Evolutionary conservation across 2,888 invertebrate genomes (phyloP).

Genomic region (Tribolium freemani): DNA sequence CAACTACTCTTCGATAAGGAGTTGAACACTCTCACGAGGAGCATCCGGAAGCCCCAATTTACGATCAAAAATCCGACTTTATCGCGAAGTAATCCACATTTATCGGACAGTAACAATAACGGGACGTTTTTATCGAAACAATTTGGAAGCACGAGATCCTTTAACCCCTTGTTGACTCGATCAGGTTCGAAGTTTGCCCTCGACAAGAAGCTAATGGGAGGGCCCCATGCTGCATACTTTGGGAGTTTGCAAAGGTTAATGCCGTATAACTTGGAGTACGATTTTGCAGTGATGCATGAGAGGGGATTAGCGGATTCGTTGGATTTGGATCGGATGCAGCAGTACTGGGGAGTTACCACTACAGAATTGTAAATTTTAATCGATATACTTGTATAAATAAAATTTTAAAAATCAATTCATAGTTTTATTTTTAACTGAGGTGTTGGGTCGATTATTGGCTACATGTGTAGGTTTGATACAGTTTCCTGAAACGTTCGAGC

Average conservation of each 20-base stretch:
- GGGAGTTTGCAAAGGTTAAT: conserved; percentile 87
- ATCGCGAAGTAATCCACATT: conserved; percentile 80
- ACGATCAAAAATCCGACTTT: conserved; percentile 73
- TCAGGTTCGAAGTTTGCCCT: conserved; percentile 74
- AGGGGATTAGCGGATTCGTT: conserved; percentile 81
- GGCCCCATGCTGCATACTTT: conserved; percentile 90
- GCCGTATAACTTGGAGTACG: conserved; percentile 88
- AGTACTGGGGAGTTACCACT: conserved; percentile 92
- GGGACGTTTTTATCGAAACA: conserved; percentile 78
- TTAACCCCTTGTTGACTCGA: conserved; percentile 75
- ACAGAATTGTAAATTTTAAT: conserved; percentile 76
- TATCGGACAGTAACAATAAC: conserved; percentile 65
- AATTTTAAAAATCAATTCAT: background rate
- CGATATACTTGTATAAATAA: background rate
- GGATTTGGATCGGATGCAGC: conserved; percentile 89
- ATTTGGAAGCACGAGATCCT: conserved; percentile 85
- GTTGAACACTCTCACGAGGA: conserved; percentile 82
- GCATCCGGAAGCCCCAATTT: conserved; percentile 71
- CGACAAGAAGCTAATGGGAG: conserved; percentile 76
- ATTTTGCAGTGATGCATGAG: conserved; percentile 87
- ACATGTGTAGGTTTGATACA: background rate
- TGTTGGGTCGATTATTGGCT: too few relatives aligned
- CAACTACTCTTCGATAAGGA: conserved; percentile 91
- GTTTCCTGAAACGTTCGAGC: background rate
- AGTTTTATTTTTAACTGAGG: too few relatives aligned